Base-by-base conservation (phyloP, 2,797 vertebrate species). In the Arctocebus calabarensis region DNA sequence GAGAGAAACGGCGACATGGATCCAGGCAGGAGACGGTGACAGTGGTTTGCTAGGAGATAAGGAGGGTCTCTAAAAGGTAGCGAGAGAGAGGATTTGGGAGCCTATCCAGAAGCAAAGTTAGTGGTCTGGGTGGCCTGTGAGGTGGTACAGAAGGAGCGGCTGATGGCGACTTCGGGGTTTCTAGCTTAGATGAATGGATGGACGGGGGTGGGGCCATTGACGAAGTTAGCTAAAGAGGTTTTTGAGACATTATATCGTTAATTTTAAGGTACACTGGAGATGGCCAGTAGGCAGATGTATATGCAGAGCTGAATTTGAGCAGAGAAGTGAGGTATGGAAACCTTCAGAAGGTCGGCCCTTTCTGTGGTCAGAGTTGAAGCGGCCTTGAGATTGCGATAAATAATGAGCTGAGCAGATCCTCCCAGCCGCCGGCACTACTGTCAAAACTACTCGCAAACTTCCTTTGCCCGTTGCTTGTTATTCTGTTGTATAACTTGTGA, bases 31-130 rank as follows among this genome's bases (percentile, higher is more conserved):
- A 86, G 83, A 88, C 37, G 68, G 40, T n/a, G 43, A 3, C 77
- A 45, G 77, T 55, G 43, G 59, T 75, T 43, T 64, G 19, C 19
- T 12, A 68, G 66, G 48, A 82, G 32, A 83, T 40, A 88, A 77
- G 14, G 29, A 71, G 19, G 25, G 2, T 11, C 17, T 94, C 95
- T 79, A 73, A 93, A 61, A 82, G 34, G 95, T 84, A 90, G 17
- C 84, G 27, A 77, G 34, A 73, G 23, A 88, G 71, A 59, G 52
- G 45, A 94, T 78, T 45, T 78, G 57, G 59, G 78, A 66, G 78
- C 19, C 61, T 91, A 61, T 32, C 7, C 19, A 62, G 74, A 89
- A 95, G 71, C 14, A 92, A 96, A 84, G 62, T 79, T 64, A 64
- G 64, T 70, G 48, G 32, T 90, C 57, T 74, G 83, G 9, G 45